Base-by-base conservation (phyloP, 2,797 vertebrate genomes). In the Lemur catta region DNA sequence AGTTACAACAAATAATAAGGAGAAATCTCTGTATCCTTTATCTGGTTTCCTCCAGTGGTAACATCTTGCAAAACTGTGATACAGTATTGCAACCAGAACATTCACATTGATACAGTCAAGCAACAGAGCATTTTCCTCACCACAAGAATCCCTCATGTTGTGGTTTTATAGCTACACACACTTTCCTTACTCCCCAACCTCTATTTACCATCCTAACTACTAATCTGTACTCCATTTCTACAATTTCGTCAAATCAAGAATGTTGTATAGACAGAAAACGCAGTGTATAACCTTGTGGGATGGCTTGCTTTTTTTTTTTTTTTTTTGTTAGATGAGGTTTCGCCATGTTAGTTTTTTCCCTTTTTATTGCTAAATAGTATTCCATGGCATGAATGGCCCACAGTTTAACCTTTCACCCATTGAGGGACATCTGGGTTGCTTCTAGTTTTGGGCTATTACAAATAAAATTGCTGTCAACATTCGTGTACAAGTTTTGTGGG, bases 261-360 rank as follows among this genome's bases (percentile, higher is more conserved):
- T 71, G 18, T 55, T 69, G 9, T 79, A 13, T 20, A 72, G 81
- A 72, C 79, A 57, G 90, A 85, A 92, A 50, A 41, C 10, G 26
- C 13, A 65, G 0, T 59, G 3, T 24, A 5, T 38, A 67, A 69
- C n/a, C 46, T 67, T 81, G 67, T 52, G 24, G 1, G 7, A 9
- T 57, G 18, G 1, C 17, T 84, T 84, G 15, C 33, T 7, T n/a
- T 65, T 38, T 17, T 9, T n/a, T 65, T 22, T 81, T 48, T 10
- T 59, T 61, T 28, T 6, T 22, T 55, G 55, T 18, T 59, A 59
- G 57, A 59, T 0, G 4, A 11, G 11, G 11, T 59, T 12, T 59
- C 4, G 4, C 57, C 28, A 24, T 4, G 74, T 50, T 52, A 43
- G 28, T n/a, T 75, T 80, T 9, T 46, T 78, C 28, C 28, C 63